Base-by-base conservation (phyloP, 2,797 vertebrate genomes). In the Cossypha dichroa region DNA sequence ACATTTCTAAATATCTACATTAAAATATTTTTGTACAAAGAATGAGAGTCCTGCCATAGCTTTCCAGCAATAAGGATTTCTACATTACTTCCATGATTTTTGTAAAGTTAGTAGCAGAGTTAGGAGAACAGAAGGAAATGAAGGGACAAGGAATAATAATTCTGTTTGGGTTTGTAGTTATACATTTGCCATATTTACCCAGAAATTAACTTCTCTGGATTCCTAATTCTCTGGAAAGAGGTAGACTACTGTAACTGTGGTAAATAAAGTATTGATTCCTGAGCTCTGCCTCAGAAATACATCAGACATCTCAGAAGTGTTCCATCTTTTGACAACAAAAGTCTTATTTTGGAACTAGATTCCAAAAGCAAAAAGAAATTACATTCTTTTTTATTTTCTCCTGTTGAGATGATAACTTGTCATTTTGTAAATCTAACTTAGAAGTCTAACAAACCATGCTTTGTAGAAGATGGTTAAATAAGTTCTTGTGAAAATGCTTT, bases 401-500 rank as follows among this genome's bases (percentile, higher is more conserved):
- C 56, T 36, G 8, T 87, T 88, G 74, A 75, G 31, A 77, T 79
- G 48, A 15, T 84, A 89, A 83, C 33, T 87, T 94, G 40, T 63
- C 70, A 94, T 97, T 97, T 98, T 97, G 89, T 97, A 96, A 97
- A 95, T 84, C 78, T 94, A 85, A 94, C 74, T 88, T 90, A 94
- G 76, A 91, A 98, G 78, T 97, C 93, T 66, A 93, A 87, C 34
- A 56, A 96, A 92, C 26, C 91, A 88, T 95, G 88, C 56, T 97
- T 97, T 97, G 94, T 96, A 97, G 96, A 96, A 96, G 85, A 97
- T 82, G 40, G 93, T 96, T 97, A 97, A 97, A 94, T 80, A 72
- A 97, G 87, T 92, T 97, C 97, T 97, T 97, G 83, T 96, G 90
- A 95, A 96, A 97, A 96, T 95, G 80, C 60, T 97, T 95, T 96